These are phyloP conservation scores for Chloropsis cyanopogon DNA, from an alignment of 2,113 vertebrate species.

Conservation along the genomic window DNA sequence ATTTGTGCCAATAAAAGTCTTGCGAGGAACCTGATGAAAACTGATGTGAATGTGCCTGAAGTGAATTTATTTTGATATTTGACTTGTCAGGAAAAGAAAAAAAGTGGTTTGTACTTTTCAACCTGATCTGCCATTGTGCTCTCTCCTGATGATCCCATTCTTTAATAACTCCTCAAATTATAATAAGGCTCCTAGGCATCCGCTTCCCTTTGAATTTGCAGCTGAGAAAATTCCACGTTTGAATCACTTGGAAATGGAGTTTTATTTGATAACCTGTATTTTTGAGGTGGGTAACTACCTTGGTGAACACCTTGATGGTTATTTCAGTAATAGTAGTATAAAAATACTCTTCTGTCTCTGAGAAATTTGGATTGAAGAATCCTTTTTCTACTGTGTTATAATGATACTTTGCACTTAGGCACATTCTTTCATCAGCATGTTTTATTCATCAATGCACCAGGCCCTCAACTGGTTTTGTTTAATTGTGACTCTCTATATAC, in stretches of 20 bases:
- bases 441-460: not conserved
- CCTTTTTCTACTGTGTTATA: not conserved
- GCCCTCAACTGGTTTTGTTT: not conserved
- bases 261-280: slow-evolving; percentile 30
- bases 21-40: not conserved
- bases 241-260: not conserved
- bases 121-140: not conserved
- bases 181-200: not conserved
- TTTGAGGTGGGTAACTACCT: slow-evolving; percentile 7
- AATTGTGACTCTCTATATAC: not conserved
- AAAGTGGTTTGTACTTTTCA: not conserved
- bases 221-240: slow-evolving; percentile 4
- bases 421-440: not conserved
- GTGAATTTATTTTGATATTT: slow-evolving; percentile 52
- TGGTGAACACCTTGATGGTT: slow-evolving; percentile 13
- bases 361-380: not conserved
- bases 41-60: slow-evolving; percentile 26
- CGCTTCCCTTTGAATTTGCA: not conserved
- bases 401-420: not conserved
- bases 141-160: slow-evolving; percentile 4
- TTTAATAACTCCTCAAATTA: slow-evolving; percentile 38
- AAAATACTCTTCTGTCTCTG: not conserved
- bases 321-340: not conserved
- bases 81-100: not conserved
- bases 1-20: slow-evolving; percentile 34